Base-by-base conservation (phyloP, 2,888 invertebrate genomes). In the Aphidius colemani region DNA sequence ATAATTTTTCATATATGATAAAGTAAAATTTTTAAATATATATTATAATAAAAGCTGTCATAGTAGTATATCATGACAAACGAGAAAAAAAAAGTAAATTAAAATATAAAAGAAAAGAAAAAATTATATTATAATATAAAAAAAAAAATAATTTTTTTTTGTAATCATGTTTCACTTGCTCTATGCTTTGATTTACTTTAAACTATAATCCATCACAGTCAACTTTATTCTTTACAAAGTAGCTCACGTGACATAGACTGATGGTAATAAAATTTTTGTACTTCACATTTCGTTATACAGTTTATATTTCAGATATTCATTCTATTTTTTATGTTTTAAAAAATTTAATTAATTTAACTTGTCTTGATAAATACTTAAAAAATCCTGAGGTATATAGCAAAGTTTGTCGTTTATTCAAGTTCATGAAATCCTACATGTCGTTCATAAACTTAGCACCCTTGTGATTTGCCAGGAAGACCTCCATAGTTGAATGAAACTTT, bases 391-490 rank as follows among this genome's bases (percentile, higher is more conserved):
- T 39, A 9, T 51, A 67, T 63, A 60, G 48, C 63, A 60, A 61
- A 63, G 59, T 66, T 66, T 30, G 30, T 30, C 59, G 65, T 60
- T 65, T 68, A 70, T 71, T 62, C 49, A 69, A 65, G 66, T 67
- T 53, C 40, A 62, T 61, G 46, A 70, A 74, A 74, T 74, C 71
- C 72, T 70, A 72, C 76, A 73, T 73, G 72, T 72, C 74, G 69
- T 68, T 53, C 66, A 68, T 67, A 67, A 69, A 69, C 66, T 65
- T 61, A 71, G 67, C 67, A 69, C 75, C 68, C 70, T 53, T 63
- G 70, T 72, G 74, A 74, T 71, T 74, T 70, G 67, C 43, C 41
- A 56, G 53, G 60, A 66, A 68, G 67, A 58, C 66, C 72, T 70
- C 71, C 68, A 66, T 64, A 67, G 53, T 66, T 39, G 66, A 66